phyloP scores from a whole-genome alignment of 2,888 invertebrate genomes.

The Zaprionus bogoriensis region DNA sequence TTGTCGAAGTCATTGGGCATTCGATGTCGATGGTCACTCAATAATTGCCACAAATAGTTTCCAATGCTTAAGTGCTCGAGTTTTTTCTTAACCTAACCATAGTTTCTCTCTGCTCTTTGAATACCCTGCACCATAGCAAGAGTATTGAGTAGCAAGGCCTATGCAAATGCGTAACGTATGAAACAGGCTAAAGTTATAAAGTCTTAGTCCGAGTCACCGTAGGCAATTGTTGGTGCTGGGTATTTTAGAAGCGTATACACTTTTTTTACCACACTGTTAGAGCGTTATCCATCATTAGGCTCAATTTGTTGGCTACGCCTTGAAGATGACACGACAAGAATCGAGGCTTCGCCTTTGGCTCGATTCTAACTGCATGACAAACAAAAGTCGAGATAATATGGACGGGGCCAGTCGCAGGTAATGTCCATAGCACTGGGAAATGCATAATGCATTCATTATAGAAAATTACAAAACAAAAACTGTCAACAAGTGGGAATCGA shows the following conservation, averaged over 20 bases:
- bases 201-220: background rate
- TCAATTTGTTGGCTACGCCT: constrained; percentile 72
- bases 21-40: constrained; percentile 65
- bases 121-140: background rate
- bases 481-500: constrained; percentile 65
- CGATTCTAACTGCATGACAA: constrained; percentile 59
- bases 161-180: too few relatives aligned
- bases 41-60: constrained; percentile 58
- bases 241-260: background rate
- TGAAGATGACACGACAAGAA: constrained; percentile 59
- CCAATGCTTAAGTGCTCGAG: constrained; percentile 55
- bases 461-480: constrained; percentile 68
- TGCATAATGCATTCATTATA: constrained; percentile 73
- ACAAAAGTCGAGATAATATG: constrained; percentile 30
- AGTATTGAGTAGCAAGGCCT: too few relatives aligned
- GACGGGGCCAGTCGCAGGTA: background rate
- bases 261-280: background rate
- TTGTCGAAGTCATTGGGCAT: constrained; percentile 31
- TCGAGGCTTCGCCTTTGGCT: constrained; percentile 13
- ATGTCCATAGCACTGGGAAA: constrained; percentile 1
- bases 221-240: background rate
- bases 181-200: background rate
- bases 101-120: constrained; percentile 1
- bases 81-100: constrained; percentile 3
- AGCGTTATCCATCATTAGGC: constrained; percentile 71